A percentile compares a stretch with the other conserved stretches of the same genome.
Evolutionary conservation across 92 coral and sea anemone species (phyloP).

Genomic region (Palythoa heliodiscus): DNA sequence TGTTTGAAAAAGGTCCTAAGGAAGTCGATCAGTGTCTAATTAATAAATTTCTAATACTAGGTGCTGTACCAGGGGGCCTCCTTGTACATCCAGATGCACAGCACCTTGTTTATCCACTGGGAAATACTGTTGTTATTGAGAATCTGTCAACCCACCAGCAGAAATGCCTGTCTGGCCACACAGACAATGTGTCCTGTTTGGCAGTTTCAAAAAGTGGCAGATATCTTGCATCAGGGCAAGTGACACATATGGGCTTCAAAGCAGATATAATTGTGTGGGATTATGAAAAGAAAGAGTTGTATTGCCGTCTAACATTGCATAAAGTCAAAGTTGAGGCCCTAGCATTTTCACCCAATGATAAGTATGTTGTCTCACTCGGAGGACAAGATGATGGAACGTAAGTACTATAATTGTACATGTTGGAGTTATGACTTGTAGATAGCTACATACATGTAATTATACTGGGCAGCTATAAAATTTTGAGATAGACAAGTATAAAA

Average conservation of each 20-base stretch:
- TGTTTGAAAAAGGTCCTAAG: no score
- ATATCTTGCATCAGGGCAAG: constrained; percentile 92
- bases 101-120: constrained; percentile 92
- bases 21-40: background rate
- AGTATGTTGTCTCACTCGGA: constrained; percentile 94
- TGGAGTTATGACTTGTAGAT: no score
- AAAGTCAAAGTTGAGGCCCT: constrained; percentile 97
- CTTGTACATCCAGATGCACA: constrained; percentile 94
- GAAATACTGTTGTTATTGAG: constrained; percentile 88
- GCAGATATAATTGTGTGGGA: constrained; percentile 97
- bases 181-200: constrained; percentile 90
- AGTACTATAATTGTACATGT: background rate
- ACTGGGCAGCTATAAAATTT: no score
- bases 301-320: constrained; percentile 73
- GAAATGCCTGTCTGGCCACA: constrained; percentile 84
- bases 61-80: constrained; percentile 87
- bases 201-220: constrained; percentile 95
- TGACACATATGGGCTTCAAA: constrained; percentile 98
- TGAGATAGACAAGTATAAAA: no score
- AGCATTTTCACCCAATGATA: constrained; percentile 96
- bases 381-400: constrained; percentile 98
- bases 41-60: constrained; percentile 44
- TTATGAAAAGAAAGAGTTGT: constrained; percentile 62
- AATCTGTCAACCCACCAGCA: constrained; percentile 70
- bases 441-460: background rate